phyloP scores from a whole-genome alignment of 2,113 vertebrate genomes.

The Phoenicopterus ruber region DNA sequence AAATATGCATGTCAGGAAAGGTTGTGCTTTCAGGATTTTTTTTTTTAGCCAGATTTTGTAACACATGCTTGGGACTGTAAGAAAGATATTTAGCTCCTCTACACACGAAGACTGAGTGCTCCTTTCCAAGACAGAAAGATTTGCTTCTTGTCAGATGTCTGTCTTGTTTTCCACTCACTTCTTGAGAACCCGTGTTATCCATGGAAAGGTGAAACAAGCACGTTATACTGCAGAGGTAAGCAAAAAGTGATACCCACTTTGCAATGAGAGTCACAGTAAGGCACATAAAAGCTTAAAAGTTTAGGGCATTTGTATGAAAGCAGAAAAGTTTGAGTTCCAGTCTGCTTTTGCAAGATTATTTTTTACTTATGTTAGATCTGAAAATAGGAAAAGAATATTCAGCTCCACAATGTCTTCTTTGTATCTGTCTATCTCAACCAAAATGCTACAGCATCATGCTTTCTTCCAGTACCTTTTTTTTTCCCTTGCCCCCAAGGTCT shows the following conservation, averaged over 20 bases:
- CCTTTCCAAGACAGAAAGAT: neutral
- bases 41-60: neutral
- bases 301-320: neutral
- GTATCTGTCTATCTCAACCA: neutral
- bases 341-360: neutral
- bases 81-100: neutral
- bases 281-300: neutral
- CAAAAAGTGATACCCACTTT: neutral
- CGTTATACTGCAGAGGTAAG: neutral
- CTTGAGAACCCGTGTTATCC: neutral
- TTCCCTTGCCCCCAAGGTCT: rapidly evolving
- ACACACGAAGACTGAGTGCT: neutral
- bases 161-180: neutral
- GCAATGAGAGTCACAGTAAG: neutral
- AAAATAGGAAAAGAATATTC: neutral
- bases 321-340: neutral
- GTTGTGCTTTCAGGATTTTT: neutral
- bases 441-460: neutral
- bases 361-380: neutral
- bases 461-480: neutral
- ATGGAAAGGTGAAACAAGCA: neutral
- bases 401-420: neutral
- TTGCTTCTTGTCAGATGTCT: neutral
- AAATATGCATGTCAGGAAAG: neutral
- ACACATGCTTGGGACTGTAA: neutral